Evolutionary conservation across 2,113 vertebrate genomes (phyloP).

Genomic region (Hydrolagus affinis): DNA sequence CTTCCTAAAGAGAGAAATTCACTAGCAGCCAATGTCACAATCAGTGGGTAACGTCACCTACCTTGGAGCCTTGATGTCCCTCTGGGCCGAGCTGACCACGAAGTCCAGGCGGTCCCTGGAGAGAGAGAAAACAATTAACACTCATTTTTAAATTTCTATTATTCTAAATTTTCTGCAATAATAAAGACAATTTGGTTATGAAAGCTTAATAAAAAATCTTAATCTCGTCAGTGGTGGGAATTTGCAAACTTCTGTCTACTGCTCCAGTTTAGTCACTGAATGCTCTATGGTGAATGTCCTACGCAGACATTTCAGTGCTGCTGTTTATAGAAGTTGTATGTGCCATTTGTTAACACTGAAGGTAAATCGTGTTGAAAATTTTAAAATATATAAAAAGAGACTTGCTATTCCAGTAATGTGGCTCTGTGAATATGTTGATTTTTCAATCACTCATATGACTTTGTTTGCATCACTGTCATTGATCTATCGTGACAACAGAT

Average conservation of each 20-base stretch:
- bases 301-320: too few relatives aligned
- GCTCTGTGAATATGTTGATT: too few relatives aligned
- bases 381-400: neutral
- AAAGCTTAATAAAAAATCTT: neutral
- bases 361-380: neutral
- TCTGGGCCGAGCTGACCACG: slow-evolving; percentile 63
- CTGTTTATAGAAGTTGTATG: too few relatives aligned
- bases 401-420: too few relatives aligned
- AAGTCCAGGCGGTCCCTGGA: slow-evolving; percentile 45
- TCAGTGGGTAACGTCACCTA: slow-evolving; percentile 43
- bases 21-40: neutral
- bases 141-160: neutral
- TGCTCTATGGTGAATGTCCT: neutral
- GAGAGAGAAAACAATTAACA: slow-evolving; percentile 2
- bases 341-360: neutral
- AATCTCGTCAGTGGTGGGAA: too few relatives aligned
- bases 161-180: neutral
- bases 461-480: too few relatives aligned
- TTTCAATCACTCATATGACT: too few relatives aligned
- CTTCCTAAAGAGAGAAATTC: slow-evolving; percentile 36
- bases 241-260: neutral
- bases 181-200: neutral
- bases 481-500: too few relatives aligned
- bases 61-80: slow-evolving; percentile 70
- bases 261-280: neutral